phyloP scores from a whole-genome alignment of 2,888 invertebrate species.

The Meteorus colon region DNA sequence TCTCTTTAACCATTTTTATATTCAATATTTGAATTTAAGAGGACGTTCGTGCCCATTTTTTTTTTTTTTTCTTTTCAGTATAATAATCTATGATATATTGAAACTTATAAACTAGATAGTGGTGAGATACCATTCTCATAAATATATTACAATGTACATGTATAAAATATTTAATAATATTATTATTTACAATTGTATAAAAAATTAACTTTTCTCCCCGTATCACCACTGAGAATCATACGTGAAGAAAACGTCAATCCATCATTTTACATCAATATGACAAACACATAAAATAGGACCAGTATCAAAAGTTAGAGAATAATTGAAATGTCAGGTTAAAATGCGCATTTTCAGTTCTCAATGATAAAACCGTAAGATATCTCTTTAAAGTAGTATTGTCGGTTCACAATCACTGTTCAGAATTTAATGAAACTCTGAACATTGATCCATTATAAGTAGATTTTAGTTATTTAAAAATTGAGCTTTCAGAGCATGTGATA shows the following conservation, averaged over 20 bases:
- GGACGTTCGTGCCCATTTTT: background rate
- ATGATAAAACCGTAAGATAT: background rate
- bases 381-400: background rate
- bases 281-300: too few relatives aligned
- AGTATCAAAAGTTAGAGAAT: too few relatives aligned
- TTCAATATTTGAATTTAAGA: constrained; percentile 35
- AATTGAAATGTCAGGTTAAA: too few relatives aligned
- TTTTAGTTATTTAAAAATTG: too few relatives aligned
- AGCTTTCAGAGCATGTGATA: too few relatives aligned
- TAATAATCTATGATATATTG: constrained; percentile 34
- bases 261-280: too few relatives aligned
- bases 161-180: constrained; percentile 69
- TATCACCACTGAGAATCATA: background rate
- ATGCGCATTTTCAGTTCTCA: background rate
- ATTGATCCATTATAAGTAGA: too few relatives aligned
- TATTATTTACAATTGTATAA: constrained; percentile 64
- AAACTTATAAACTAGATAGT: constrained; percentile 52
- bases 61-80: too few relatives aligned
- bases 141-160: constrained; percentile 65
- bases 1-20: constrained; percentile 37
- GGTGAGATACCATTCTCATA: constrained; percentile 61
- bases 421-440: too few relatives aligned
- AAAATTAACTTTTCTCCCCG: constrained; percentile 42
- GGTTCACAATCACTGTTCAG: too few relatives aligned
- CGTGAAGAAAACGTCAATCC: too few relatives aligned